Conservation (phyloP, 2,113 vertebrate genomes). For the Tyrannus savana region DNA sequence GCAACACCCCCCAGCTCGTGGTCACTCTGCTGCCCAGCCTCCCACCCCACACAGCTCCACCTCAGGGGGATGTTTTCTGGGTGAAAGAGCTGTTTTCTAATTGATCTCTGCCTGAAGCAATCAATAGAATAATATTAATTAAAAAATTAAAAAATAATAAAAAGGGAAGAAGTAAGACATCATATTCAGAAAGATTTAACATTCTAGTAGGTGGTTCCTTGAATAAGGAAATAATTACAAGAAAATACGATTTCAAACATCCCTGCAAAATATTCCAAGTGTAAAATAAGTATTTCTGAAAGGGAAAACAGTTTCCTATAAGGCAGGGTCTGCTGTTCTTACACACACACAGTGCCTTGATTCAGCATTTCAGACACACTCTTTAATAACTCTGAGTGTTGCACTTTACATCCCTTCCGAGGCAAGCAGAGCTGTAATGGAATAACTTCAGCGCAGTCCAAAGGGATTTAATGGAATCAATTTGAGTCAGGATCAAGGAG, state of each 20-base stretch:
- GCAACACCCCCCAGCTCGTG: neutral
- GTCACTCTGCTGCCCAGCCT: neutral
- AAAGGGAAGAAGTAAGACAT: neutral
- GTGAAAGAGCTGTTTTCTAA: neutral
- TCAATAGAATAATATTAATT: neutral
- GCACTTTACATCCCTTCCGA: neutral
- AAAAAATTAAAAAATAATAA: neutral
- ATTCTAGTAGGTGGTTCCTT: neutral
- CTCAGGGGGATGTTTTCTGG: neutral
- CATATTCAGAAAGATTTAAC: neutral
- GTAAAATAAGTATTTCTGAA: neutral
- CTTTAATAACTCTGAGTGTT: neutral
- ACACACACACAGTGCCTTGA: neutral
- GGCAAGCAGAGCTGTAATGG: neutral
- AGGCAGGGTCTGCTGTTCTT: neutral
- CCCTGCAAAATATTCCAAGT: neutral
- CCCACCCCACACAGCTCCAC: neutral
- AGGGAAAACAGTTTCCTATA: neutral
- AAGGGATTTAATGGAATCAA: neutral
- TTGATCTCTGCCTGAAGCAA: neutral
- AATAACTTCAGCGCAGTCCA: neutral
- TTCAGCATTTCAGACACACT: neutral
- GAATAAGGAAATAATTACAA: neutral
- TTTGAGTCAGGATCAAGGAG: neutral
- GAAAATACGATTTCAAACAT: neutral